phyloP scores from a whole-genome alignment of 2,888 invertebrate species.

The Amblyjoppa proteus region DNA sequence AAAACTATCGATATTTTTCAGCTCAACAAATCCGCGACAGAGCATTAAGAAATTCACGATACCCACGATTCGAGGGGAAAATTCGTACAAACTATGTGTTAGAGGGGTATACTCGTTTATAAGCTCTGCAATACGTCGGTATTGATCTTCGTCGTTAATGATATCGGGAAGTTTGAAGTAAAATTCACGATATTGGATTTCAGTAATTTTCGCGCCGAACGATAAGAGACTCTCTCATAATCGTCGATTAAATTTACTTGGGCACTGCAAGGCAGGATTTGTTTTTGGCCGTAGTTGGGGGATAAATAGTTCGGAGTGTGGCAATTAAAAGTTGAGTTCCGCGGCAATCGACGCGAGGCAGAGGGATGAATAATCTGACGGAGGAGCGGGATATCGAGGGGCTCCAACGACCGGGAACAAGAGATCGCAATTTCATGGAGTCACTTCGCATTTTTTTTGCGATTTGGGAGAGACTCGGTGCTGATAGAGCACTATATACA shows the following conservation, averaged over 20 bases:
- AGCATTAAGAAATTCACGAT: constrained; percentile 41
- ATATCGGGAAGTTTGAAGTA: constrained; percentile 9
- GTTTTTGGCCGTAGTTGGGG: neutral
- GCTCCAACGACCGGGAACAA: constrained; percentile 32
- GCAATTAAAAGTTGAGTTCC: constrained; percentile 34
- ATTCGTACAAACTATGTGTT: neutral
- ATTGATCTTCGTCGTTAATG: neutral
- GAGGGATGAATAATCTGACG: constrained; percentile 25
- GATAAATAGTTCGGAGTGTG: constrained; percentile 29
- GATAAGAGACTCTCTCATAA: neutral
- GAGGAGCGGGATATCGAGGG: constrained; percentile 27
- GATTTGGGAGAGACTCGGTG: constrained; percentile 26
- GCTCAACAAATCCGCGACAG: neutral
- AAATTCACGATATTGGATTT: constrained; percentile 27
- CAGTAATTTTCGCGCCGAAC: neutral
- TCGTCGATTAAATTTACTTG: constrained; percentile 17
- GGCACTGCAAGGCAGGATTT: constrained; percentile 3
- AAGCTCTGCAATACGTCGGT: neutral
- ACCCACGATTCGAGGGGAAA: neutral
- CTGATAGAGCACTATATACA: constrained; percentile 41
- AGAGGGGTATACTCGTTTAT: neutral
- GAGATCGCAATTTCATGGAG: constrained; percentile 46
- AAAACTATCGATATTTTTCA: constrained; percentile 36
- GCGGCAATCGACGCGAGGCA: constrained; percentile 23
- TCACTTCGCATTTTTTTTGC: constrained; percentile 40